Evolutionary conservation across 1,140 invertebrate species (phyloP).

Genomic region (Bombyx mandarina): DNA sequence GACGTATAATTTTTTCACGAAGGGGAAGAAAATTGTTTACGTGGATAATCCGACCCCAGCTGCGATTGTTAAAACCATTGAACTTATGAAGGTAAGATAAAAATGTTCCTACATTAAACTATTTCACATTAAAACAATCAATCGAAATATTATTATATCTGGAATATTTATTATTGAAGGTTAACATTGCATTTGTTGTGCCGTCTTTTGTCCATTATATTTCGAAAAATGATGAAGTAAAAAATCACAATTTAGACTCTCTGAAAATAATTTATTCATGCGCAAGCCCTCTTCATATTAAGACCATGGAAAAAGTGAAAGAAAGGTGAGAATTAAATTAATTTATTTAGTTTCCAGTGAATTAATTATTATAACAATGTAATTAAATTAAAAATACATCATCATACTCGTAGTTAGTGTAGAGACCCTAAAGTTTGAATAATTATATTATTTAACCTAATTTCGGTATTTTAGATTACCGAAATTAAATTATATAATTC

Average conservation of each 20-base stretch:
- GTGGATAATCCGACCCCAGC: conserved; percentile 20
- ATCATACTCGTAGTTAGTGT: too few species aligned
- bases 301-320: conserved; percentile 36
- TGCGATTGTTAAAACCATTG: conserved; percentile 20
- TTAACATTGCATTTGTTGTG: conserved; percentile 38
- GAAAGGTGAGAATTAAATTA: conserved; percentile 51
- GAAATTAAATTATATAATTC: conserved; percentile 46
- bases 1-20: conserved; percentile 33
- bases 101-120: not conserved
- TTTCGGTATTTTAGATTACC: conserved; percentile 43
- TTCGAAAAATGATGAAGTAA: conserved; percentile 59
- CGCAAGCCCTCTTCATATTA: conserved; percentile 33
- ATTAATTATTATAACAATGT: too few species aligned
- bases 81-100: conserved; percentile 24
- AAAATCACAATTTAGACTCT: conserved; percentile 32
- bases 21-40: conserved; percentile 35
- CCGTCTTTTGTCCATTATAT: conserved; percentile 28
- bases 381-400: too few species aligned
- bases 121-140: not conserved
- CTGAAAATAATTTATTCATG: conserved; percentile 38
- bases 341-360: too few species aligned
- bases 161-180: conserved; percentile 21
- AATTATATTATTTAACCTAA: too few species aligned
- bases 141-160: not conserved
- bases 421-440: too few species aligned